A percentile compares a stretch with the other conserved stretches of the same genome.
phyloP scores from a whole-genome alignment of 1,140 invertebrate genomes.

The Episyrphus balteatus region DNA sequence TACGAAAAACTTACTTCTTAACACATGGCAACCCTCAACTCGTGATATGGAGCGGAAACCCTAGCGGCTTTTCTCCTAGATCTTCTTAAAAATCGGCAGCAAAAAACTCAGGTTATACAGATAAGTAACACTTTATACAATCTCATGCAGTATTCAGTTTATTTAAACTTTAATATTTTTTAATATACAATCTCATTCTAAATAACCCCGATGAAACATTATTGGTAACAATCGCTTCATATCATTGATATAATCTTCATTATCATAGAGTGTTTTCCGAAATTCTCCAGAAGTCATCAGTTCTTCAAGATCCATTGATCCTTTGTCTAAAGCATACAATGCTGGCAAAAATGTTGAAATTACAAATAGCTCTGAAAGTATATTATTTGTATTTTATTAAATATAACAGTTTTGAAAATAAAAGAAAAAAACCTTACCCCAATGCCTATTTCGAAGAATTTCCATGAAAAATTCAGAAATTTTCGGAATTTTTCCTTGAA shows the following conservation, averaged over 20 bases:
- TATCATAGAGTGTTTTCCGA: neutral
- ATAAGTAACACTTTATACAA: too few relatives aligned
- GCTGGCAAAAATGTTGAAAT: neutral
- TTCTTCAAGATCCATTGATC: neutral
- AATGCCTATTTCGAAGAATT: neutral
- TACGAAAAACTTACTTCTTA: too few relatives aligned
- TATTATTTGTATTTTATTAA: neutral
- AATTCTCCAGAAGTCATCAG: neutral
- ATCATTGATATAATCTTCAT: neutral
- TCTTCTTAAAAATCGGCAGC: too few relatives aligned
- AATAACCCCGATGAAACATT: slow-evolving; percentile 2
- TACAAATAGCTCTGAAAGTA: neutral
- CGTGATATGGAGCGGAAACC: too few relatives aligned
- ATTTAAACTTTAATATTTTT: too few relatives aligned
- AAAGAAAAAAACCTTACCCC: neutral
- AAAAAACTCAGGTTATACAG: too few relatives aligned
- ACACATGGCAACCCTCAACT: too few relatives aligned
- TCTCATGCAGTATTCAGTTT: too few relatives aligned
- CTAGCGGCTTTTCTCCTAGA: too few relatives aligned
- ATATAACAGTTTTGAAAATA: neutral
- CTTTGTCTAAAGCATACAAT: neutral
- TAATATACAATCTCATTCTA: neutral
- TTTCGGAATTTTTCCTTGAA: neutral
- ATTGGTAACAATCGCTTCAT: neutral
- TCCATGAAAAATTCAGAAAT: neutral